Conservation (phyloP, 2,113 vertebrate species). For the Eurypyga helias region DNA sequence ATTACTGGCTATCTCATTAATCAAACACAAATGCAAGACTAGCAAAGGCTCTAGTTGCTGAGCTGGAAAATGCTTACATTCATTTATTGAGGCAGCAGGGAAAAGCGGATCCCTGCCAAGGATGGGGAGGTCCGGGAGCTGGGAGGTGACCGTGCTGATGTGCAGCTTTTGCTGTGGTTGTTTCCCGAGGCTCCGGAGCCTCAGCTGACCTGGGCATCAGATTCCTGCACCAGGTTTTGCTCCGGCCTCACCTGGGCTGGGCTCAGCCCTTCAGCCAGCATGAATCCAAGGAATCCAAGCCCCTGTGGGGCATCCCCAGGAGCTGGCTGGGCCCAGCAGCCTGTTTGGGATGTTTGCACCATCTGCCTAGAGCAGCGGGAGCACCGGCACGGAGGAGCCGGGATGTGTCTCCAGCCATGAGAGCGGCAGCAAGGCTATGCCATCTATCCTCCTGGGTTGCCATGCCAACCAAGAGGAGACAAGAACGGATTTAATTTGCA, state of each 20-base stretch:
- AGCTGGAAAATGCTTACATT: constrained; percentile 50
- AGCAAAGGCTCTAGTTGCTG: constrained; percentile 47
- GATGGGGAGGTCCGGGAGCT: not conserved
- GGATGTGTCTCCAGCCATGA: not conserved
- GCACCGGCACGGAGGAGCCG: not conserved
- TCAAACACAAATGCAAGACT: constrained; percentile 47
- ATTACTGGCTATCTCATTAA: constrained; percentile 60
- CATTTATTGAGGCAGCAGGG: constrained; percentile 3
- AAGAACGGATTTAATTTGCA: constrained; percentile 53
- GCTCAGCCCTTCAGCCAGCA: fast-evolving
- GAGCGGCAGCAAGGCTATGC: constrained; percentile 30
- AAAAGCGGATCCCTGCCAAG: not conserved
- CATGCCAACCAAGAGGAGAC: constrained; percentile 54
- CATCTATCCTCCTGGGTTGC: constrained; percentile 52
- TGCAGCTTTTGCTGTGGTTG: not conserved
- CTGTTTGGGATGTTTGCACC: not conserved
- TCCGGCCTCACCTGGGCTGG: not conserved
- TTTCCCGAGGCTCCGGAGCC: not conserved
- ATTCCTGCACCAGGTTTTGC: not conserved
- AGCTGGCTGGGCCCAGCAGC: not conserved
- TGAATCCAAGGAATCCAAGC: too few species aligned
- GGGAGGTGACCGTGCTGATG: not conserved
- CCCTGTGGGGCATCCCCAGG: not conserved
- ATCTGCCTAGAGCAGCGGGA: not conserved
- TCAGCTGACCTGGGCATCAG: not conserved